A percentile compares a stretch with the other conserved stretches of the same genome.
Evolutionary conservation across 2,888 invertebrate species (phyloP).

Genomic region (Mesochorus sp.): DNA sequence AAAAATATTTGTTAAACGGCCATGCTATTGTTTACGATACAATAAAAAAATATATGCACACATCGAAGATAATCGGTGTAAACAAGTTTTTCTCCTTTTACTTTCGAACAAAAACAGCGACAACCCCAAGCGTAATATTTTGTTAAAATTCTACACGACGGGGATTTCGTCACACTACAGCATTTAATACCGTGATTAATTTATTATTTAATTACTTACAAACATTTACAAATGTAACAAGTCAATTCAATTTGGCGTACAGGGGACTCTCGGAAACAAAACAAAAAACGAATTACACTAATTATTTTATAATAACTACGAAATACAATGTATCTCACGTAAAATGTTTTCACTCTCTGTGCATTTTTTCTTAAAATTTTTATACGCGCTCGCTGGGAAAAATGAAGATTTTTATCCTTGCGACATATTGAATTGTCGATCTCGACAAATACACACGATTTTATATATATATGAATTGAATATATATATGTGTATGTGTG

Average conservation of each 20-base stretch:
- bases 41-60: constrained; percentile 37
- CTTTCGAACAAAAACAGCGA: no score
- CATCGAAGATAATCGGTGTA: no score
- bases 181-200: constrained; percentile 71
- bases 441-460: constrained; percentile 14
- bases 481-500: no score
- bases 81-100: no score
- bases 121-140: no score
- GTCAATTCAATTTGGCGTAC: constrained; percentile 80
- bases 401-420: constrained; percentile 24
- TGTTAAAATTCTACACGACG: neutral
- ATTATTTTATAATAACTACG: constrained; percentile 63
- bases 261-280: constrained; percentile 74
- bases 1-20: constrained; percentile 60
- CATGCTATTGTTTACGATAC: constrained; percentile 16
- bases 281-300: constrained; percentile 73
- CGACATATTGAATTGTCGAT: constrained; percentile 37
- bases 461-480: neutral
- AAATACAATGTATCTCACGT: constrained; percentile 55
- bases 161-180: constrained; percentile 12
- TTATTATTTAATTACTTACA: constrained; percentile 79
- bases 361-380: constrained; percentile 40
- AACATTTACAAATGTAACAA: constrained; percentile 81
- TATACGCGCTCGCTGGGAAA: neutral
- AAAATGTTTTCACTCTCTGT: constrained; percentile 50